Percentiles rank a stretch among this genome's conserved stretches.
Evolutionary conservation across 2,113 vertebrate genomes (phyloP).

Genomic region (Macheiramphus alcinus): DNA sequence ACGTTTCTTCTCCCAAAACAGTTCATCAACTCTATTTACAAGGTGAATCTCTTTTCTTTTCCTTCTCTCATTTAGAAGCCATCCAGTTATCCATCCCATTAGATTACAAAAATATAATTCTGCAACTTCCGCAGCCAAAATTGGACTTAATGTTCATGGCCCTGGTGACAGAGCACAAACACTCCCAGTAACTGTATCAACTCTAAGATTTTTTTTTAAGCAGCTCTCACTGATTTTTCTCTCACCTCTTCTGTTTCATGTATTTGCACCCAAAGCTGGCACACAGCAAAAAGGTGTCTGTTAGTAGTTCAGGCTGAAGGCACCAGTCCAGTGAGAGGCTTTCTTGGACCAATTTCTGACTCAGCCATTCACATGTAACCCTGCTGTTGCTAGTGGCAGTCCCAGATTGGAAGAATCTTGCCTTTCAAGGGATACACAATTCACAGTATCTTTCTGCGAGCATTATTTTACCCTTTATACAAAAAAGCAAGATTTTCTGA

Average conservation of each 20-base stretch:
- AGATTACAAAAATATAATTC: conserved; percentile 30
- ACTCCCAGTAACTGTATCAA: background rate
- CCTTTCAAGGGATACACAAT: background rate
- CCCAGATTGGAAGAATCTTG: background rate
- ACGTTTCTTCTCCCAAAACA: background rate
- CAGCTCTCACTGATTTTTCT: background rate
- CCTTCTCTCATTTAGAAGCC: background rate
- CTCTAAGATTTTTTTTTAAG: background rate
- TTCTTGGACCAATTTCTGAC: background rate
- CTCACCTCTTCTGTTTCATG: background rate
- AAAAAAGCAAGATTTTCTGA: background rate
- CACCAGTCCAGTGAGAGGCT: background rate
- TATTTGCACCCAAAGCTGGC: background rate
- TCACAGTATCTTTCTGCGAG: background rate
- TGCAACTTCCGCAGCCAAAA: conserved; percentile 27
- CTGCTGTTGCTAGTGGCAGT: background rate
- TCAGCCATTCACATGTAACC: background rate
- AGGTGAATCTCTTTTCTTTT: background rate
- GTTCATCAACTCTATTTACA: background rate
- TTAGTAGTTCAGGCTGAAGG: background rate
- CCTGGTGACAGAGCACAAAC: background rate
- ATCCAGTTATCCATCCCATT: conserved; percentile 18
- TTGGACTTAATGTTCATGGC: conserved; percentile 10
- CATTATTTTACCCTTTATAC: background rate
- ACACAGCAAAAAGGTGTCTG: background rate